These are phyloP conservation scores for Limanda limanda DNA, from an alignment of 2,113 vertebrate species.

Conservation along the genomic window DNA sequence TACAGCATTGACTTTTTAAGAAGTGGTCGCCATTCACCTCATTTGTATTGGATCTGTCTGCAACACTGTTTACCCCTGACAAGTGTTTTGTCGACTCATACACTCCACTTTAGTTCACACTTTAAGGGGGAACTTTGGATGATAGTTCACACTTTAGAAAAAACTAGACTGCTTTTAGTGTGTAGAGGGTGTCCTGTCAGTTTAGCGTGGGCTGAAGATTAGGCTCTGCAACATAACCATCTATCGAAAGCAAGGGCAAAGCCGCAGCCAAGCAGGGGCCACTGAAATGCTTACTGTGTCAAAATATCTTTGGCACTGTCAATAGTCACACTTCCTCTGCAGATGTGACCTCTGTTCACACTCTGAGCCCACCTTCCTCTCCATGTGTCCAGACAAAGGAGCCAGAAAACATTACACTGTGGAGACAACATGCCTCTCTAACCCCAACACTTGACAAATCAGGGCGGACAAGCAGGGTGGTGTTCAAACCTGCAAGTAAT, in stretches of 20 bases:
- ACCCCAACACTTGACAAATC: constrained; percentile 8
- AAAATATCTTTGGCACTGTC: background rate
- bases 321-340: constrained; percentile 31
- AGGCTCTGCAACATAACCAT: background rate
- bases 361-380: background rate
- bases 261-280: background rate
- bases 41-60: too few species aligned
- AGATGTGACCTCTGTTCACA: background rate
- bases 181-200: too few species aligned
- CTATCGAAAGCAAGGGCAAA: background rate
- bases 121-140: too few species aligned
- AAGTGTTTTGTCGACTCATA: too few species aligned
- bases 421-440: background rate
- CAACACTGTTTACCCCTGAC: too few species aligned
- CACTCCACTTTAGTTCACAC: too few species aligned
- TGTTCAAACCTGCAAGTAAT: constrained; percentile 19
- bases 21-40: too few species aligned
- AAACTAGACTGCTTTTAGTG: too few species aligned
- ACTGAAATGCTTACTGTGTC: constrained; percentile 16
- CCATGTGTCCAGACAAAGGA: background rate
- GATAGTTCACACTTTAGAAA: too few species aligned
- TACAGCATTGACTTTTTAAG: too few species aligned
- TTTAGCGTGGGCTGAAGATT: background rate
- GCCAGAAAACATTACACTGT: background rate
- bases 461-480: background rate